phyloP scores from a whole-genome alignment of 2,113 vertebrate genomes.

The Microcebus griseorufus region DNA sequence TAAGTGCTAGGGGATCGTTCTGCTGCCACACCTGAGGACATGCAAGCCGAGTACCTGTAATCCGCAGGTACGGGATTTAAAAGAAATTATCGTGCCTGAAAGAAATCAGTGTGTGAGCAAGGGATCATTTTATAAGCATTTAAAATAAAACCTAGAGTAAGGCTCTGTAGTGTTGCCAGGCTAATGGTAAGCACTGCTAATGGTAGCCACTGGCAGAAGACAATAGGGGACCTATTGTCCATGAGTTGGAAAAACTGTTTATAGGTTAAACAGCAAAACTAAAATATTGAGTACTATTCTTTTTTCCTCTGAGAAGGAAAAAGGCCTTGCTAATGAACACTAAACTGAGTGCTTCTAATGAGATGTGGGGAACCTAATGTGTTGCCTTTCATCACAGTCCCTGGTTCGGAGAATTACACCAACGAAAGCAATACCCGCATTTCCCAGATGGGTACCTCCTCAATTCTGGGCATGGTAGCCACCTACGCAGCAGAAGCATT shows the following conservation, averaged over 20 bases:
- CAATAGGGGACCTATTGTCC: not conserved
- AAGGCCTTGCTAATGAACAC: not conserved
- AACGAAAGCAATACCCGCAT: not conserved
- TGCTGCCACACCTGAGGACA: not conserved
- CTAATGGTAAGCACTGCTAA: not conserved
- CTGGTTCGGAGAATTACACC: not conserved
- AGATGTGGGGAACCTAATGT: not conserved
- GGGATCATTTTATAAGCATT: not conserved
- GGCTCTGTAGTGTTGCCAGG: not conserved
- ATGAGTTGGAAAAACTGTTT: not conserved
- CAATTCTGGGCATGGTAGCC: not conserved
- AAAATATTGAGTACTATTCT: not conserved
- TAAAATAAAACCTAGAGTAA: not conserved
- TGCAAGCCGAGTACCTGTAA: not conserved
- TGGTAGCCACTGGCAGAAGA: not conserved
- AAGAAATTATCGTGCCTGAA: not conserved
- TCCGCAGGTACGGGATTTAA: not conserved
- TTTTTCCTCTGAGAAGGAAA: not conserved
- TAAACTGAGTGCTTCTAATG: not conserved
- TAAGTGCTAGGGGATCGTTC: not conserved
- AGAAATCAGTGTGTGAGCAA: constrained; percentile 35
- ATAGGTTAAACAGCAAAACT: constrained; percentile 20
- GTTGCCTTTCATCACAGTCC: not conserved
- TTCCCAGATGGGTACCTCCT: not conserved
- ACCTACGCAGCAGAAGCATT: not conserved